Percentiles rank a stretch among this genome's conserved stretches.
Conservation (phyloP, 2,797 vertebrate species). For the Pangasius djambal region DNA sequence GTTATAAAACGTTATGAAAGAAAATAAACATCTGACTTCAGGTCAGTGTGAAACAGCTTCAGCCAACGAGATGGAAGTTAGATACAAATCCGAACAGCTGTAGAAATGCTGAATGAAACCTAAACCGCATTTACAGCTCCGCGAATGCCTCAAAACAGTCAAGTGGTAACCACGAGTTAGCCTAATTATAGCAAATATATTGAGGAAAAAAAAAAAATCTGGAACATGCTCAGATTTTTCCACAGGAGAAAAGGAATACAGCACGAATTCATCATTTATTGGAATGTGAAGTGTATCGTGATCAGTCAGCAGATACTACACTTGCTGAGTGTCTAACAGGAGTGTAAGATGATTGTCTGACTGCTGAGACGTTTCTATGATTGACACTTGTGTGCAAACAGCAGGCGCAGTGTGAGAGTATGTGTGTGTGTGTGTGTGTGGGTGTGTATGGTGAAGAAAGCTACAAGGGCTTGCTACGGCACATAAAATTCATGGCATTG, state of each 20-base stretch:
- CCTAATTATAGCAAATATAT: not conserved
- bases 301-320: not conserved
- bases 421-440: not conserved
- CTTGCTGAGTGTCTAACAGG: not conserved
- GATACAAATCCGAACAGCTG: not conserved
- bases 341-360: constrained; percentile 1
- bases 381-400: not conserved
- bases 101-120: not conserved
- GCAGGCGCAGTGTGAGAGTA: not conserved
- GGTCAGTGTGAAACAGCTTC: not conserved
- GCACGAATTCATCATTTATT: not conserved
- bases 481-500: not conserved
- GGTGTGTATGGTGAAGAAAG: not conserved
- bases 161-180: not conserved
- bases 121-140: not conserved
- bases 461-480: not conserved
- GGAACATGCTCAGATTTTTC: not conserved
- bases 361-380: not conserved
- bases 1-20: not conserved
- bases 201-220: not conserved
- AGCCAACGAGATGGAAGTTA: not conserved
- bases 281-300: not conserved
- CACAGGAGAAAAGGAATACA: not conserved
- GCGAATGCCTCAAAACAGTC: not conserved
- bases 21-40: not conserved